These are phyloP conservation scores for Polypterus senegalus DNA, from an alignment of 2,113 vertebrate species.

Conservation along the genomic window DNA sequence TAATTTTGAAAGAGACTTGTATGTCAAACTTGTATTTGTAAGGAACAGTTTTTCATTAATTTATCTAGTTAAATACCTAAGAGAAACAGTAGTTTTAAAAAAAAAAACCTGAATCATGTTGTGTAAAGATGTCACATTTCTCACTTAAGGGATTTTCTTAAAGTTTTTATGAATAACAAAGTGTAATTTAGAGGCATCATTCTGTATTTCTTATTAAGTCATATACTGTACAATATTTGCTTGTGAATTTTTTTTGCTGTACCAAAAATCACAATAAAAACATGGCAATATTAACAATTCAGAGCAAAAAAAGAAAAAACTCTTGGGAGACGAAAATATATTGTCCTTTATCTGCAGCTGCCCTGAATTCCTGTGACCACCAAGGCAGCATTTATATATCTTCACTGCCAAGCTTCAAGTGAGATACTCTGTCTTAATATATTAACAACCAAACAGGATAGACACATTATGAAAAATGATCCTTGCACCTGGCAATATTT, in stretches of 20 bases:
- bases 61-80: no score
- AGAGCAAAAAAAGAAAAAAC: constrained; percentile 4
- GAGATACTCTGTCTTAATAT: constrained; percentile 32
- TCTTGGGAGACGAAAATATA: constrained; percentile 6
- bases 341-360: constrained; percentile 9
- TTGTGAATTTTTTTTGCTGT: neutral
- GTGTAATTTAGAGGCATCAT: neutral
- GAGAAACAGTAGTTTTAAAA: no score
- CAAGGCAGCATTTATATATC: constrained; percentile 25
- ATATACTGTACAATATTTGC: neutral
- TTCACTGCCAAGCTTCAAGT: constrained; percentile 24
- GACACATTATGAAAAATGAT: constrained; percentile 27
- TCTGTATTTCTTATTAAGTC: neutral
- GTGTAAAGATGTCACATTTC: neutral
- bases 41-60: no score
- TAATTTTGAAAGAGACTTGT: no score
- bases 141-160: neutral
- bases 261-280: neutral
- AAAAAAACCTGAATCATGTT: neutral
- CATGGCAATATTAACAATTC: neutral
- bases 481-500: constrained; percentile 20
- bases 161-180: neutral
- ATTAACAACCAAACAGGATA: constrained; percentile 32
- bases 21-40: no score
- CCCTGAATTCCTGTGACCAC: constrained; percentile 8